A percentile compares a stretch with the other conserved stretches of the same genome.
Conservation (phyloP, 2,888 invertebrate species). For the Antheraea assamensis region DNA sequence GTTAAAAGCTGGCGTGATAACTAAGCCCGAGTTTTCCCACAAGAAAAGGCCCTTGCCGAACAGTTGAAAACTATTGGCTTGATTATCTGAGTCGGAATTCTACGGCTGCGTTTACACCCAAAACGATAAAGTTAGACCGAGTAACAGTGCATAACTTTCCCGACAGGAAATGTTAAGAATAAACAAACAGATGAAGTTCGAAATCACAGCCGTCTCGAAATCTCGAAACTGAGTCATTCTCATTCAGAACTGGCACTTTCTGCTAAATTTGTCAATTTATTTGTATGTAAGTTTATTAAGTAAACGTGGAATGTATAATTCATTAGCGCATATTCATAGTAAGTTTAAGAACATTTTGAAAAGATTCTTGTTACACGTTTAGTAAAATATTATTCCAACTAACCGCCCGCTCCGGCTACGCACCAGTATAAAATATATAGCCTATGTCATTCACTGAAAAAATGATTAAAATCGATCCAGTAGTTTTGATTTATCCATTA, state of each 20-base stretch:
- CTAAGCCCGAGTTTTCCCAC: neutral
- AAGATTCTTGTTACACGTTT: too few relatives aligned
- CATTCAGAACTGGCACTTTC: neutral
- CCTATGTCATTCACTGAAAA: too few relatives aligned
- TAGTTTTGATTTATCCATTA: too few relatives aligned
- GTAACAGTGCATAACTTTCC: neutral
- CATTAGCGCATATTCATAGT: neutral
- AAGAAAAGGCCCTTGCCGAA: neutral
- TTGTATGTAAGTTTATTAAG: conserved; percentile 2
- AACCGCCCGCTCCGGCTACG: too few relatives aligned
- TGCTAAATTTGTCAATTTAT: conserved; percentile 4
- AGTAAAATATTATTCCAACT: too few relatives aligned
- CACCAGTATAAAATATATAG: too few relatives aligned
- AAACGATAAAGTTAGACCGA: neutral
- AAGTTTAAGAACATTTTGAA: neutral
- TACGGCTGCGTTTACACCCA: neutral
- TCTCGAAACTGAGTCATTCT: neutral
- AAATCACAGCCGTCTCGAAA: neutral
- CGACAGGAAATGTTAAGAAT: conserved; percentile 6
- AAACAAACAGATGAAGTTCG: conserved; percentile 1
- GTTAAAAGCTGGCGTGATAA: neutral
- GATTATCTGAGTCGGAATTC: neutral
- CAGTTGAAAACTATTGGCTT: neutral
- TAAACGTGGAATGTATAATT: neutral
- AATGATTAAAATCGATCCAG: too few relatives aligned